phyloP scores from a whole-genome alignment of 2,797 vertebrate species.

The Aulostomus chinensis region DNA sequence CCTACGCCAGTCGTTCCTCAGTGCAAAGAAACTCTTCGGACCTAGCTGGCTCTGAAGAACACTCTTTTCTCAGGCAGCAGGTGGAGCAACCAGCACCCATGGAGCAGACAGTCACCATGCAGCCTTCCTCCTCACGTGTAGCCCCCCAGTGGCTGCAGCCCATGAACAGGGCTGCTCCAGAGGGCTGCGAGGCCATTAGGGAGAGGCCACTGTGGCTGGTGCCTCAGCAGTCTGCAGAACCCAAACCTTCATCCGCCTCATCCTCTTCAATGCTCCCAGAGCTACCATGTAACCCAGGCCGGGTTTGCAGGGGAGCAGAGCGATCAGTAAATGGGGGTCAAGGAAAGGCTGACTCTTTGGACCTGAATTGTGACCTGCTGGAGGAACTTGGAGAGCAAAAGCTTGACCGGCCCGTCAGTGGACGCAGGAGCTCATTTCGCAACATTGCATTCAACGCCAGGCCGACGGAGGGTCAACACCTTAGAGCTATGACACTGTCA shows the following conservation, averaged over 20 bases:
- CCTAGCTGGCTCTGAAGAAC: constrained; percentile 60
- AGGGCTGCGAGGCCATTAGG: constrained; percentile 50
- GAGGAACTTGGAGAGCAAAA: constrained; percentile 64
- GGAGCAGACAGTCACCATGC: constrained; percentile 75
- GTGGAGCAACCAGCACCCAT: constrained; percentile 67
- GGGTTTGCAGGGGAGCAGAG: constrained; percentile 61
- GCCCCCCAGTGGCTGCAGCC: constrained; percentile 88
- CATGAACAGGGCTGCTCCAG: constrained; percentile 55
- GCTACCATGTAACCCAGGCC: constrained; percentile 67
- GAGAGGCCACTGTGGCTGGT: constrained; percentile 84
- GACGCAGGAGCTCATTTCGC: constrained; percentile 79
- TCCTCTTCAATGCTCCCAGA: constrained; percentile 68
- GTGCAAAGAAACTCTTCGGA: constrained; percentile 60
- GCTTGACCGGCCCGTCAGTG: constrained; percentile 76
- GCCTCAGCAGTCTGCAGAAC: constrained; percentile 64
- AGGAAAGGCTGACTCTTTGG: constrained; percentile 61
- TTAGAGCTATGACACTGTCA: constrained; percentile 28
- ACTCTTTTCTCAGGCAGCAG: constrained; percentile 66
- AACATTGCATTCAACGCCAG: constrained; percentile 46
- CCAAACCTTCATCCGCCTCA: constrained; percentile 27
- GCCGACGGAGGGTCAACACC: constrained; percentile 53
- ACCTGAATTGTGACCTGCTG: constrained; percentile 72
- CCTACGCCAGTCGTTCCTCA: constrained; percentile 20
- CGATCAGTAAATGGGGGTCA: constrained; percentile 39
- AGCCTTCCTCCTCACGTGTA: constrained; percentile 70